Evolutionary conservation across 2,797 vertebrate genomes (phyloP).

Genomic region (Gymnothorax javanicus): DNA sequence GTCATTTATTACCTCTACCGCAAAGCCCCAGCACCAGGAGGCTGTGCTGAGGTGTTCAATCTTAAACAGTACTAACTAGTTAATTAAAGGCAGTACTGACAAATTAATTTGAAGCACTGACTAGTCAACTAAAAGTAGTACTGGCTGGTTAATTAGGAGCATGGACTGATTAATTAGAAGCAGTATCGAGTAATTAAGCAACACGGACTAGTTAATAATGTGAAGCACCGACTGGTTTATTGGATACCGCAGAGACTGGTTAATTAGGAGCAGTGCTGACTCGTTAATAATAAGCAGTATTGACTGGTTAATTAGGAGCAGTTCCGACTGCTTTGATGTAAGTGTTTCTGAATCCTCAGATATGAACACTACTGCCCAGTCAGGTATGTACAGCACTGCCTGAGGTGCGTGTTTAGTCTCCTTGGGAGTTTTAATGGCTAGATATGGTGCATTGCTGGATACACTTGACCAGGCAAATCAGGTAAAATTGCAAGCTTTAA

Average conservation of each 20-base stretch:
- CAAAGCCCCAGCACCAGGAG: conserved; percentile 47
- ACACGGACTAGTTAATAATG: not conserved
- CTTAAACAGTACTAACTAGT: not conserved
- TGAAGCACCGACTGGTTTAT: not conserved
- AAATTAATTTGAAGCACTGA: not conserved
- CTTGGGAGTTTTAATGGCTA: not conserved
- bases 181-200: not conserved
- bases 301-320: not conserved
- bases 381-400: not conserved
- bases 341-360: not conserved
- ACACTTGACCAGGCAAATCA: not conserved
- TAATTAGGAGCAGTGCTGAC: not conserved
- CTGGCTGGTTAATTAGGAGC: no score
- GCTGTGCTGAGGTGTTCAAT: conserved; percentile 51
- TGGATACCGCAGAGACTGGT: not conserved
- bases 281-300: not conserved
- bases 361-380: not conserved
- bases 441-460: not conserved
- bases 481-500: not conserved
- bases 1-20: conserved; percentile 44
- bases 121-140: no score
- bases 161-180: not conserved
- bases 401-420: not conserved
- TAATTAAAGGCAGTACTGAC: not conserved
- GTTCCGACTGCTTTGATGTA: not conserved